Conservation (phyloP, 2,113 vertebrate genomes). For the Ondatra zibethicus region DNA sequence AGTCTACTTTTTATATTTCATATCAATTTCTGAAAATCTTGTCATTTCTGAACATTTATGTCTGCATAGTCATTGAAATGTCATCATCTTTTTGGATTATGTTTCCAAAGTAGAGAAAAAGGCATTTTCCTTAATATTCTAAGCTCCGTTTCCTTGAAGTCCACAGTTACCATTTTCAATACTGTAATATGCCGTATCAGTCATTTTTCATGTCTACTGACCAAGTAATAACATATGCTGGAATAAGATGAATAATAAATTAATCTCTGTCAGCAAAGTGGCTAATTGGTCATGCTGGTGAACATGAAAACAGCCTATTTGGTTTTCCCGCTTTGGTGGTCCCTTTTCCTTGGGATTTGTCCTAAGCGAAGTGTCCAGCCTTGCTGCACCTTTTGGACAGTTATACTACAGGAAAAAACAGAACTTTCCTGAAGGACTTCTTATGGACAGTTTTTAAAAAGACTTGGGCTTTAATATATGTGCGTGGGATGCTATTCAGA, state of each 20-base stretch:
- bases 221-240: conserved; percentile 83
- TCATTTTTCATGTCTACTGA: conserved; percentile 83
- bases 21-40: conserved; percentile 56
- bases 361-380: conserved; percentile 81
- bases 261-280: conserved; percentile 85
- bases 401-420: conserved; percentile 82
- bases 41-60: conserved; percentile 32
- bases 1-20: background rate
- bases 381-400: conserved; percentile 82
- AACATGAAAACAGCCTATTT: conserved; percentile 86
- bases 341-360: conserved; percentile 84
- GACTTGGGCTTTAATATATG: conserved; percentile 84
- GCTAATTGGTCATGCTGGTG: conserved; percentile 87
- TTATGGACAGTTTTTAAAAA: conserved; percentile 90
- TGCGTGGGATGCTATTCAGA: conserved; percentile 86
- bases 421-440: conserved; percentile 86
- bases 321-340: conserved; percentile 85
- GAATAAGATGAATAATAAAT: conserved; percentile 87
- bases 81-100: conserved; percentile 49
- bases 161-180: conserved; percentile 83
- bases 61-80: conserved; percentile 34
- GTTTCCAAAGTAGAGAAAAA: conserved; percentile 46
- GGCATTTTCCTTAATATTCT: conserved; percentile 47
- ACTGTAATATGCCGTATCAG: conserved; percentile 82
- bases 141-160: conserved; percentile 80